These are phyloP conservation scores for Rhodinocichla rosea DNA, from an alignment of 2,113 vertebrate genomes.

Conservation along the genomic window DNA sequence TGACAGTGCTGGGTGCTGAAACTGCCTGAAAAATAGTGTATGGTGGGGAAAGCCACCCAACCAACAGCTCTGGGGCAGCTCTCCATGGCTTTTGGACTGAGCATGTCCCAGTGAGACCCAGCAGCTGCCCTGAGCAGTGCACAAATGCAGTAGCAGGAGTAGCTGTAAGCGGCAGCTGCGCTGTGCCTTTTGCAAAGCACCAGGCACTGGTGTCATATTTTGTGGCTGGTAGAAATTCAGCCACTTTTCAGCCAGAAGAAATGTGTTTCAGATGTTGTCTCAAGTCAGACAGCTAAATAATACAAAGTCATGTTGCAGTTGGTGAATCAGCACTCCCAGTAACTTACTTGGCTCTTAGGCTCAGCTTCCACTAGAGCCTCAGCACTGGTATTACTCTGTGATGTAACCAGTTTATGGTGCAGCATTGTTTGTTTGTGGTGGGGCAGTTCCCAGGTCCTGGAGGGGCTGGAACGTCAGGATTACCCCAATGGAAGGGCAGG, in stretches of 20 bases:
- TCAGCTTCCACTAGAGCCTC: background rate
- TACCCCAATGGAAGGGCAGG: background rate
- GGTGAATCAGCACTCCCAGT: background rate
- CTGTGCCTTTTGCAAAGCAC: background rate
- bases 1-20: background rate
- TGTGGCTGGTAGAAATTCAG: background rate
- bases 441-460: background rate
- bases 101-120: accelerated
- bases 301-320: background rate
- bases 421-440: background rate
- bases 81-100: background rate
- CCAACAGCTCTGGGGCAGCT: background rate
- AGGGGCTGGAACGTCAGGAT: background rate
- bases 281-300: background rate
- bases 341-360: background rate
- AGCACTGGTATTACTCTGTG: background rate
- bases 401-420: background rate
- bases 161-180: background rate
- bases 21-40: background rate
- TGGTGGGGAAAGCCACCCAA: background rate
- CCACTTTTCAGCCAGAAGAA: background rate
- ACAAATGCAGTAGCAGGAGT: background rate
- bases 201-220: background rate
- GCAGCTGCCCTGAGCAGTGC: background rate
- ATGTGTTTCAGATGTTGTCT: background rate